Evolutionary conservation across 2,888 invertebrate genomes (phyloP).

Genomic region (Cecidostiba fungosa): DNA sequence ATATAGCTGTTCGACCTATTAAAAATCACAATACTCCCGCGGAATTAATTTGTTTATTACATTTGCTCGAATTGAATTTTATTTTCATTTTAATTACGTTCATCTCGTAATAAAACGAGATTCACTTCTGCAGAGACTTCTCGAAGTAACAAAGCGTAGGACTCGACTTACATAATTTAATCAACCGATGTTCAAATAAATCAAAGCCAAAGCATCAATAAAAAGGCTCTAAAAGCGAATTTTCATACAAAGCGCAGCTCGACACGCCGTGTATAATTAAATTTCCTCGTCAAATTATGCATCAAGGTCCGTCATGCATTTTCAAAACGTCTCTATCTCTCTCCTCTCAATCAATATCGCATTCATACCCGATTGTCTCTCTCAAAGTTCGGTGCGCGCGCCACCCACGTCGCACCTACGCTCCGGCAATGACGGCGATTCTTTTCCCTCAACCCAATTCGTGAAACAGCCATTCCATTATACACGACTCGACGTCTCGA

Average conservation of each 20-base stretch:
- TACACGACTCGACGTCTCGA: background rate
- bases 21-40: slow-evolving; percentile 33
- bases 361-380: background rate
- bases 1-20: slow-evolving; percentile 28
- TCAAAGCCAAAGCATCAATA: background rate
- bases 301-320: background rate
- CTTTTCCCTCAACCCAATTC: slow-evolving; percentile 35
- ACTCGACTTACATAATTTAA: background rate
- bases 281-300: background rate
- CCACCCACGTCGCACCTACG: slow-evolving; percentile 40
- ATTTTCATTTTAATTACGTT: too few species aligned
- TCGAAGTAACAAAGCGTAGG: background rate
- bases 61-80: background rate
- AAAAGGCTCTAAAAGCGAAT: background rate
- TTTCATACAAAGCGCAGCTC: background rate
- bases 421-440: slow-evolving; percentile 20
- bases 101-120: background rate
- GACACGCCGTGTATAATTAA: background rate
- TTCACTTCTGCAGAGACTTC: background rate
- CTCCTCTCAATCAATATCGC: slow-evolving; percentile 9
- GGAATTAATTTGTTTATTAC: background rate
- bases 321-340: background rate
- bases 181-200: background rate
- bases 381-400: background rate
- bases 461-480: background rate